Percentiles rank a stretch among this genome's conserved stretches.
These are phyloP conservation scores for Exocentrus adspersus DNA, from an alignment of 2,888 invertebrate genomes.

Conservation along the genomic window DNA sequence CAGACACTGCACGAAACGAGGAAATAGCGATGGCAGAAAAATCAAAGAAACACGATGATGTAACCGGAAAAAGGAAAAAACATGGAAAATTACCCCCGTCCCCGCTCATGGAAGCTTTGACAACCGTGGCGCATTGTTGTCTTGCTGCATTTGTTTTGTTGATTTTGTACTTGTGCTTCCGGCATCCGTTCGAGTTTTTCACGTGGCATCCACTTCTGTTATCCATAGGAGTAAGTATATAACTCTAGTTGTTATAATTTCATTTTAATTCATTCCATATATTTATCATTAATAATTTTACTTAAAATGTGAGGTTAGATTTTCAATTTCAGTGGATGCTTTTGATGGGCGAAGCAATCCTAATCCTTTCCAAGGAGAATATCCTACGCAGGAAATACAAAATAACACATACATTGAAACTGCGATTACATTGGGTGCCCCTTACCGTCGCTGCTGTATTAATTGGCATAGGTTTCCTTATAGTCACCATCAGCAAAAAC, in stretches of 20 bases:
- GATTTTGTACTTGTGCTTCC: slow-evolving; percentile 46
- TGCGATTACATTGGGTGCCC: slow-evolving; percentile 56
- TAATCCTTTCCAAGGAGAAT: slow-evolving; percentile 56
- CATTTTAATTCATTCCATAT: slow-evolving; percentile 1
- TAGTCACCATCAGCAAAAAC: slow-evolving; percentile 55
- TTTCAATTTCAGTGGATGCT: slow-evolving; percentile 58
- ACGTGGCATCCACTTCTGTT: slow-evolving; percentile 53
- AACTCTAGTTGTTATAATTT: not conserved
- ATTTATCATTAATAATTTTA: no score
- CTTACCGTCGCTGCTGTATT: slow-evolving; percentile 49
- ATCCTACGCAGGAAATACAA: slow-evolving; percentile 48
- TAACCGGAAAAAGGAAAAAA: slow-evolving; percentile 21
- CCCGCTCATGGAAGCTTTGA: slow-evolving; percentile 41
- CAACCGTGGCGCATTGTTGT: slow-evolving; percentile 47
- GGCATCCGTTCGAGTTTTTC: slow-evolving; percentile 49
- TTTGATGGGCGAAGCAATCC: slow-evolving; percentile 58
- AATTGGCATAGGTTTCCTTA: slow-evolving; percentile 51
- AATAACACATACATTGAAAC: slow-evolving; percentile 45
- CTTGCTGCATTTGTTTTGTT: slow-evolving; percentile 44
- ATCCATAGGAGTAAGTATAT: slow-evolving; percentile 50
- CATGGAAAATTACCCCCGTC: no score
- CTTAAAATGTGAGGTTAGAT: slow-evolving; percentile 13
- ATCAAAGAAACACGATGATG: slow-evolving; percentile 5
- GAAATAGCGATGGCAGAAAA: slow-evolving; percentile 10
- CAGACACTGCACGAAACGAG: not conserved